Base-by-base conservation (phyloP, 2,797 vertebrate genomes). In the Chrysocyon brachyurus region DNA sequence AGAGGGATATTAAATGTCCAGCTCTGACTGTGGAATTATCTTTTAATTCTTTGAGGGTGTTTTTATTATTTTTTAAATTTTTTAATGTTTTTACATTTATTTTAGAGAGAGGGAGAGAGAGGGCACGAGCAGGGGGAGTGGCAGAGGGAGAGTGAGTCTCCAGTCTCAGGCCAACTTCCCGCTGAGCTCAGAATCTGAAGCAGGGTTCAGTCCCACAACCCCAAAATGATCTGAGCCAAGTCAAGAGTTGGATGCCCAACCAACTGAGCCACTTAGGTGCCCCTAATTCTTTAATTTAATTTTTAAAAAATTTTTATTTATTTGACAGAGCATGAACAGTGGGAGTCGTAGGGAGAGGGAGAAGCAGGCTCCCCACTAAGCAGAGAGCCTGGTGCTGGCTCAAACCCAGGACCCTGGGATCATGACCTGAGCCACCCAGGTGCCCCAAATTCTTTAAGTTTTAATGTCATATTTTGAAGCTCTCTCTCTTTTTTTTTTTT, bases 101-200 rank as follows among this genome's bases (percentile, higher is more conserved):
- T 72, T 72, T 40, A 72, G 70, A 72, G 68, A 46, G 21, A 15
- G 26, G 12, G 33, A 70, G 68, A 36, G 33, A 68, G n/a, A 70
- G 66, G 36, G 19, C 22, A 73, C 24, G 12, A 15, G 14, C 36
- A 0, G 12, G 70, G 70, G 70, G 36, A 40, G 36, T 12, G 36
- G 1, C 36, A 26, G 22, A 26, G 36, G 36, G 36, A 6, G 22
- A 24, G 36, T 26, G 70, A 73, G 46, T 9, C 72, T 7, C 6
- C 22, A 73, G 46, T 9, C 72, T 14, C 1, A 28, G 14, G 3
- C 40, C 2, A 3, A 46, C 24, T 8, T 12, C 72, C 31, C 3
- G 1, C 36, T 26, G 12, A 40, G 12, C 22, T 14, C 12, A 0
- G 70, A 46, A 22, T 22, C 6, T 0, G 12, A 12, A 21, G 22